Evolutionary conservation across 2,113 vertebrate genomes (phyloP), one percentile per base, ranked within the genome.

Genomic region (Myotis lucifugus): DNA sequence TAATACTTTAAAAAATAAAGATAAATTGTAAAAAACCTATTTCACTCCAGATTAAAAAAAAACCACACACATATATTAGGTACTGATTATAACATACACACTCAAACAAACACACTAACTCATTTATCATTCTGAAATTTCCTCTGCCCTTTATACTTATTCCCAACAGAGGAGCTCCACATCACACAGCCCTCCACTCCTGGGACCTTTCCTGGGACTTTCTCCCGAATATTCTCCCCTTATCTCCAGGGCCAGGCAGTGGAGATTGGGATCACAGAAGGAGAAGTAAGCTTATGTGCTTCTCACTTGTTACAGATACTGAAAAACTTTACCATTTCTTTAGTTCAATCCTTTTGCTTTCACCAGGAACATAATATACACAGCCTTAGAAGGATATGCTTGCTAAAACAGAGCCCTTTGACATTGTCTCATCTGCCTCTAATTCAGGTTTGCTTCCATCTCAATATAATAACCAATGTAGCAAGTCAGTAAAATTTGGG

Each of bases 271-370:
- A 32, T 9, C 54, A 73, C 42, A 32, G 48, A 91, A 91, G 19
- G 37, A 92, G 32, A 76, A 83, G 13, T 11, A 40, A 32, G 48
- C 1, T 5, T 0, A 1, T n/a, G 37, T 1, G 3, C 25, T 50
- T 37, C 25, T 87, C 48, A 82, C 2, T 11, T 82, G 46, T 67
- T 13, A 32, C 37, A 69, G 9, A 50, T 40, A 40, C 0, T 23
- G 25, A 83, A 67, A 76, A 76, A n/a, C 4, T 18, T 21, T 13
- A 2, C 37, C 27, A 74, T 82, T 87, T 56, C 50, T 40, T 59
- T 74, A n/a, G 37, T 69, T 67, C 12, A 40, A 10, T 18, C 40
- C 74, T 92, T 82, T 76, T 46, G 8, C 61, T 66, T 78, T 85
- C 25, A 79, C 21, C 34, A 19, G 66, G 46, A 54, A 73, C 72